phyloP scores from a whole-genome alignment of 2,888 invertebrate species.

The Yponomeuta sedellus region DNA sequence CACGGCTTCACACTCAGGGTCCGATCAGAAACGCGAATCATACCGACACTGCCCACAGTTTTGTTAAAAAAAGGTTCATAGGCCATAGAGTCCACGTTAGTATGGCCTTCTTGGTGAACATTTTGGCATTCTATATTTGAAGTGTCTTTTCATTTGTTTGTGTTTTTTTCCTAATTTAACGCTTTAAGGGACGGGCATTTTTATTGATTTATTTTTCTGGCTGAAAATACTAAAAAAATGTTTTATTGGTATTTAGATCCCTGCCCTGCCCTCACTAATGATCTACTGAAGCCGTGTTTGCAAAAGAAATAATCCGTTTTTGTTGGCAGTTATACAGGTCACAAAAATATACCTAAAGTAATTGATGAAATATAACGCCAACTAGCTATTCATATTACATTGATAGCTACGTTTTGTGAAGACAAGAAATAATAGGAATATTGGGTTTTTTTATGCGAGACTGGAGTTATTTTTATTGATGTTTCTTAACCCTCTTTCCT shows the following conservation, averaged over 20 bases:
- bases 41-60: slow-evolving; percentile 27
- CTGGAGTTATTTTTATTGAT: too few relatives aligned
- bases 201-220: not conserved
- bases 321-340: slow-evolving; percentile 1
- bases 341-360: not conserved
- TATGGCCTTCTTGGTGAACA: not conserved
- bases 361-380: not conserved
- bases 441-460: not conserved
- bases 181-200: slow-evolving; percentile 1
- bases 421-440: not conserved
- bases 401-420: not conserved
- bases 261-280: too few relatives aligned
- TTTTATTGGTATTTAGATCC: not conserved
- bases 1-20: slow-evolving; percentile 29
- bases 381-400: not conserved
- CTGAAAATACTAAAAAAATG: not conserved
- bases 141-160: slow-evolving; percentile 13
- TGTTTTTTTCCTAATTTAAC: slow-evolving; percentile 4
- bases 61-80: slow-evolving; percentile 1
- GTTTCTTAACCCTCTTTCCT: too few relatives aligned
- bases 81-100: slow-evolving; percentile 13
- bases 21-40: slow-evolving; percentile 27
- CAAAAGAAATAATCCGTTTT: not conserved
- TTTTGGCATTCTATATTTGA: slow-evolving; percentile 9
- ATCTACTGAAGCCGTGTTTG: slow-evolving; percentile 3